Base-by-base conservation (phyloP, 2,888 invertebrate genomes). In the Drymonia ruficornis region DNA sequence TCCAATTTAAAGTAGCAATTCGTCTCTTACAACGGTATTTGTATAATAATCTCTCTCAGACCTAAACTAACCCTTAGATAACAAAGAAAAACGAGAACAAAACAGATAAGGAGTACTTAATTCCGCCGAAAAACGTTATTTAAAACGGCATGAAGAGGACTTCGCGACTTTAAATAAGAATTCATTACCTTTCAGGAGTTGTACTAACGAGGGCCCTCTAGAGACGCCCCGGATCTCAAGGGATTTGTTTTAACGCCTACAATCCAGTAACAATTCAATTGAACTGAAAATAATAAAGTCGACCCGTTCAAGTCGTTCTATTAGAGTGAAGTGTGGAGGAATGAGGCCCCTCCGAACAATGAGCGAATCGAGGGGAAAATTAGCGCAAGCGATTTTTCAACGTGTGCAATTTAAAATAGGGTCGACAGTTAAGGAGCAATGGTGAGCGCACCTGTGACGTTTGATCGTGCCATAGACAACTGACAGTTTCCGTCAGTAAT, bases 401-500 rank as follows among this genome's bases (percentile, higher is more conserved):
- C 77, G 65, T 78, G 63, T 29, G 7, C 3, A 31, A 43, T 57
- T 60, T 60, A 19, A 15, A 49, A 63, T 81, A 85, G 70, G 72
- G 81, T 78, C 56, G 61, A 74, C 67, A 75, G 58, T 84, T 53
- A 63, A 63, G 61, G 19, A 50, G 43, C 34, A 50, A 43, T 23
- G 31, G 50, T 11, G 50, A 56, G 50, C 54, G 67, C 69, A 83
- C 84, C 83, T 85, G 83, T 80, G 83, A 81, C 84, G 80, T 83
- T 84, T 83, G 70, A 73, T 65, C 53, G 67, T 58, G 59, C 72
- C 77, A 80, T 76, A 81, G 78, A 77, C 84, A 81, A 81, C 83
- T 84, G 87, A 86, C 88, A 85, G 87, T 82, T 87, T 88, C 89
- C 86, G 88, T 89, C 86, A 81, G 88, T 88, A 91, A 89, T 86